Conservation (phyloP, 2,113 vertebrate genomes). For the Edolisoma coerulescens region DNA sequence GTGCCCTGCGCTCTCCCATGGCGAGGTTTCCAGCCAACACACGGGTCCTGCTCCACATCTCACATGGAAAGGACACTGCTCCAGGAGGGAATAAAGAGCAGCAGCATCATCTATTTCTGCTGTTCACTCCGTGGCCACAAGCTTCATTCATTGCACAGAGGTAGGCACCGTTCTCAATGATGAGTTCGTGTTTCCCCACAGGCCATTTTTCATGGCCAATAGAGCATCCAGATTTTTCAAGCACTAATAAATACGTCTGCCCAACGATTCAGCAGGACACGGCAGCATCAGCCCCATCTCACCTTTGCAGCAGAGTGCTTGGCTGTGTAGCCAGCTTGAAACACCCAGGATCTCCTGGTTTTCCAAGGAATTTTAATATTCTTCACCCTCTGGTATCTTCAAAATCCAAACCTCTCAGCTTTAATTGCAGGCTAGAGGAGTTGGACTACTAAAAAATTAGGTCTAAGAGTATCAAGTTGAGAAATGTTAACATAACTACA, state of each 20-base stretch:
- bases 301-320: neutral
- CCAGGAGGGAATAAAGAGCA: neutral
- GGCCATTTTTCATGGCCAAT: neutral
- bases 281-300: neutral
- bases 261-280: rapidly evolving
- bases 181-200: neutral
- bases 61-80: neutral
- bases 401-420: neutral
- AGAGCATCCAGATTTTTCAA: neutral
- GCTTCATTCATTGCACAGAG: neutral
- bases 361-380: neutral
- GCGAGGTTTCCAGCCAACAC: rapidly evolving
- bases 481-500: neutral
- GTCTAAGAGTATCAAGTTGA: neutral
- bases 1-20: rapidly evolving
- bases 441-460: neutral
- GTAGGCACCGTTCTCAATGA: rapidly evolving
- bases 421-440: neutral
- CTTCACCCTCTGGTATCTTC: neutral
- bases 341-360: neutral
- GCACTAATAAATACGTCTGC: neutral
- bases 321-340: neutral
- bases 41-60: rapidly evolving
- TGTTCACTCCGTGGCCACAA: neutral
- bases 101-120: neutral